Conservation (phyloP, 2,113 vertebrate genomes). For the Microcebus griseorufus region DNA sequence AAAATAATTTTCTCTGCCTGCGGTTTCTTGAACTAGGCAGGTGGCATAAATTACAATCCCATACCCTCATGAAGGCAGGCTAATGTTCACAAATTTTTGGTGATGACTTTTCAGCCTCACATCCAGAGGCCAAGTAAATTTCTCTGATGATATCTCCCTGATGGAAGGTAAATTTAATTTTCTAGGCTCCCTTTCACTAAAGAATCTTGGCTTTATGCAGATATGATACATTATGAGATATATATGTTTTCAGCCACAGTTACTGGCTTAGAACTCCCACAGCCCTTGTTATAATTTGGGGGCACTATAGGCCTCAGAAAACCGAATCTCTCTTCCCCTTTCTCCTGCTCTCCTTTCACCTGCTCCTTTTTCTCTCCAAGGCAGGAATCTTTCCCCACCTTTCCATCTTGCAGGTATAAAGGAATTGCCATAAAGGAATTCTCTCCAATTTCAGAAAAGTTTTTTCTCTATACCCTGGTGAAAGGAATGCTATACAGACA, state of each 20-base stretch:
- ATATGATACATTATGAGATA: neutral
- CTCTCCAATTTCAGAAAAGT: neutral
- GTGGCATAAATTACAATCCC: neutral
- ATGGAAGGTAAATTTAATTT: neutral
- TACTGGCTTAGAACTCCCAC: neutral
- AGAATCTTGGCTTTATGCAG: neutral
- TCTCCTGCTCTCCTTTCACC: neutral
- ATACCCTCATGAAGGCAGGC: neutral
- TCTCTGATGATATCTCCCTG: neutral
- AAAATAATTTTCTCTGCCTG: neutral
- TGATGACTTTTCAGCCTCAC: neutral
- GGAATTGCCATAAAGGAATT: neutral
- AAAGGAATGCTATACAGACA: neutral
- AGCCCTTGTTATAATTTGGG: neutral
- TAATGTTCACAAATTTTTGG: neutral
- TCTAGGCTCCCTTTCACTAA: neutral
- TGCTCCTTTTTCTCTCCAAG: neutral
- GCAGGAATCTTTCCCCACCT: neutral
- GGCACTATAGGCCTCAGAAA: neutral
- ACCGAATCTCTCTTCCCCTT: neutral
- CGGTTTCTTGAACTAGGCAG: neutral
- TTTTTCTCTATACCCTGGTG: neutral
- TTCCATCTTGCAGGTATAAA: neutral
- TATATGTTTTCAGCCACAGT: neutral
- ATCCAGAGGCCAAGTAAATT: neutral